phyloP scores from a whole-genome alignment of 1,140 invertebrate species.

The Halesus radiatus region DNA sequence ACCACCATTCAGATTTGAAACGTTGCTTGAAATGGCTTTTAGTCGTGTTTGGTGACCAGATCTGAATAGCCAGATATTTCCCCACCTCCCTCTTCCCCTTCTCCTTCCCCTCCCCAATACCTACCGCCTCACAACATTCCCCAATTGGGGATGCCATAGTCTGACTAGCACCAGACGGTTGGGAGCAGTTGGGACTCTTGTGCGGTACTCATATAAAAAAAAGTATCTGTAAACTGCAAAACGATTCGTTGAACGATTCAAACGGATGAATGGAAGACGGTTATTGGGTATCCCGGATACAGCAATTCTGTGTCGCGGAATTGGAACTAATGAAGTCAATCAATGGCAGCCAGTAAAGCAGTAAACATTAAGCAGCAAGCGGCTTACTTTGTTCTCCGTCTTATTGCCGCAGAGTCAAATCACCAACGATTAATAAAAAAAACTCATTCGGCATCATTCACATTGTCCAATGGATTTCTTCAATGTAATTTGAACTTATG shows the following conservation, averaged over 20 bases:
- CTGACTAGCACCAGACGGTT: too few relatives aligned
- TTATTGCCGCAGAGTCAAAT: background rate
- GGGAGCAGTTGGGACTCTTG: too few relatives aligned
- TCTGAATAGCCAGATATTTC: too few relatives aligned
- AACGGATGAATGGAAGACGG: background rate
- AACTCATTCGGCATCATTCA: background rate
- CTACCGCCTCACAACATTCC: too few relatives aligned
- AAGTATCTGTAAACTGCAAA: too few relatives aligned
- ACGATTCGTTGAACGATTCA: slow-evolving; percentile 1
- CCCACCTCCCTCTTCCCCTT: too few relatives aligned
- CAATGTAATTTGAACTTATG: background rate
- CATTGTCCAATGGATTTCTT: background rate
- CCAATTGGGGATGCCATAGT: too few relatives aligned
- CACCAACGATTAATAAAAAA: background rate
- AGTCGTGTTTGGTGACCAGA: too few relatives aligned
- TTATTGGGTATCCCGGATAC: slow-evolving; percentile 24
- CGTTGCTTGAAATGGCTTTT: too few relatives aligned
- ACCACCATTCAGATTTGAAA: too few relatives aligned
- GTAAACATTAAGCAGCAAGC: background rate
- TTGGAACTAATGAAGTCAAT: slow-evolving; percentile 53
- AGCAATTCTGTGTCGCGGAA: slow-evolving; percentile 37
- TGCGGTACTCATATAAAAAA: too few relatives aligned
- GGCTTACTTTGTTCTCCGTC: background rate
- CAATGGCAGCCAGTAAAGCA: slow-evolving; percentile 40
- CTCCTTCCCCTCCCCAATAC: too few relatives aligned